Base-by-base conservation (phyloP, 2,888 invertebrate genomes). In the Uloborus plumipes region DNA sequence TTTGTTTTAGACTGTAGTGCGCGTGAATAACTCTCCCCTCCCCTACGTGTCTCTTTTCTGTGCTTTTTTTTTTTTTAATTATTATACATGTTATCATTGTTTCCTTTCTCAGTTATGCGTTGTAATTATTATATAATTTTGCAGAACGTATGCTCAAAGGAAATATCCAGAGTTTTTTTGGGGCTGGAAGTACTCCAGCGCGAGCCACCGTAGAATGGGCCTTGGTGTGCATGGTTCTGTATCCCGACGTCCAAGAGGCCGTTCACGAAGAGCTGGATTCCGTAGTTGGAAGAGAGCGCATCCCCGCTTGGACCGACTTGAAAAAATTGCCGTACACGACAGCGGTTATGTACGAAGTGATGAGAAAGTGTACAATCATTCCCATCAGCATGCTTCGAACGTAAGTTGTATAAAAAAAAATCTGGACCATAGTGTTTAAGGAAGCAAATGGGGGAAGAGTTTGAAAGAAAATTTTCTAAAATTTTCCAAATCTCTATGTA, bases 281-380 rank as follows among this genome's bases (percentile, higher is more conserved):
- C n/a, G 90, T 92, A 62, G 89, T 93, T 0, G 93, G 93, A 1
- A 88, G 89, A 51, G 88, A 90, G 15, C 89, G 92, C 31, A 31
- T n/a, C 74, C 93, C 93, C 0, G 88, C 88, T 0, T 88, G 92
- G 13, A 88, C 89, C 22, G 93, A 93, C 86, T 90, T 91, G 87
- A 85, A 88, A 88, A 94, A 94, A 71, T 92, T 95, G 92, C 94
- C 95, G 0, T 95, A 94, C 87, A 92, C 93, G 81, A 94, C 94
- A 87, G 94, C 94, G 0, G 91, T 94, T 11, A 93, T 94, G 0
- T 90, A 93, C 86, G 95, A 96, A 88, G 92, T 93, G 0, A 88
- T 95, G 0, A 91, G 96, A 59, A 93, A 94, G 90, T 95, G 95
- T 87, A 81, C 84, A 16, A 74, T 84, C 7, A 70, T 85, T 0